These are phyloP conservation scores for Coenobita brevimanus DNA, from an alignment of 1,140 invertebrate genomes.

Conservation along the genomic window DNA sequence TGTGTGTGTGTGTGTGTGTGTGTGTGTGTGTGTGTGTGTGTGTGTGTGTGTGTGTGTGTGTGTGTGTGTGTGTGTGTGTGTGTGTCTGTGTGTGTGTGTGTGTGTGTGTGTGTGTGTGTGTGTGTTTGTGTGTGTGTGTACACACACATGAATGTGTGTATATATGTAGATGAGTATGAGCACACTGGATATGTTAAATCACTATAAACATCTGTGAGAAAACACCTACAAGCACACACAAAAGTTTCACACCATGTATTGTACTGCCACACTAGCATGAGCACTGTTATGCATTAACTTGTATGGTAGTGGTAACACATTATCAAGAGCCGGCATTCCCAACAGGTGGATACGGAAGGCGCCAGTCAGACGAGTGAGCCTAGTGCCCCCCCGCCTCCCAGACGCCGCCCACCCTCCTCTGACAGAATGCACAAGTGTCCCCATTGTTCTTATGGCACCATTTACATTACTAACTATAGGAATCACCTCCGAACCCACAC, in stretches of 20 bases:
- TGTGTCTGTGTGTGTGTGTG: conserved; percentile 13
- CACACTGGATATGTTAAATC: background rate
- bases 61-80: background rate
- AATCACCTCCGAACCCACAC: conserved; percentile 44
- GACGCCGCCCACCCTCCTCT: background rate
- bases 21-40: background rate
- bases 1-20: background rate
- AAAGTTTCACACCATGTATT: background rate
- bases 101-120: too few relatives aligned
- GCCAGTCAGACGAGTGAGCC: conserved; percentile 15
- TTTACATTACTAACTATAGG: conserved; percentile 38
- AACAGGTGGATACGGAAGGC: conserved; percentile 28
- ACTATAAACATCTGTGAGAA: too few relatives aligned
- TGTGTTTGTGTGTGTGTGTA: too few relatives aligned
- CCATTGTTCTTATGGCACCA: conserved; percentile 26
- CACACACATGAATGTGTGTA: background rate
- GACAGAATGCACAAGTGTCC: conserved; percentile 42
- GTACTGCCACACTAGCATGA: too few relatives aligned
- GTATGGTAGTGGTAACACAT: too few relatives aligned
- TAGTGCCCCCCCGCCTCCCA: background rate
- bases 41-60: background rate
- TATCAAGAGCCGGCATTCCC: too few relatives aligned
- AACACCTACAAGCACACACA: too few relatives aligned
- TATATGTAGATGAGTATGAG: background rate
- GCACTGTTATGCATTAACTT: too few relatives aligned